These are phyloP conservation scores for Phaedon cochleariae DNA, from an alignment of 2,888 invertebrate genomes.

Conservation along the genomic window DNA sequence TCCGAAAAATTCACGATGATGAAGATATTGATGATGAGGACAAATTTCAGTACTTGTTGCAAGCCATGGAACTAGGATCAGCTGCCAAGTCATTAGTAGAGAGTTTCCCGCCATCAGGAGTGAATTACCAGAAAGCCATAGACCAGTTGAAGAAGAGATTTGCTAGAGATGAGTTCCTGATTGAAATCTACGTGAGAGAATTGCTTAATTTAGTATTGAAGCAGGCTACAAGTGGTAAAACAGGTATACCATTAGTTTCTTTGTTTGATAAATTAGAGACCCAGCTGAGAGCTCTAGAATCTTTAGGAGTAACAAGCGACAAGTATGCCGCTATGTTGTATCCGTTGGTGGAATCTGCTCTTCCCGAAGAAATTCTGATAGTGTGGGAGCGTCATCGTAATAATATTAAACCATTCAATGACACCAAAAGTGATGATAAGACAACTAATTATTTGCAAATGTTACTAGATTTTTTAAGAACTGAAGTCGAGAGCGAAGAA, in stretches of 20 bases:
- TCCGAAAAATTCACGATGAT: constrained; percentile 27
- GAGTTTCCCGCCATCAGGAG: constrained; percentile 23
- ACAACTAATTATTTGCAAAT: neutral
- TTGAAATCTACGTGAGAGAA: constrained; percentile 21
- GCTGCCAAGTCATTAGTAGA: constrained; percentile 19
- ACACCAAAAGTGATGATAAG: too few species aligned
- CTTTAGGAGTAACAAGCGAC: constrained; percentile 5
- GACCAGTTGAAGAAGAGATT: constrained; percentile 19
- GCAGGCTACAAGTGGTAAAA: neutral
- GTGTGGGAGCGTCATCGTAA: constrained; percentile 2
- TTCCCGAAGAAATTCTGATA: neutral
- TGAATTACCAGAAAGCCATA: constrained; percentile 7
- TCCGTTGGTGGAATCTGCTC: constrained; percentile 9
- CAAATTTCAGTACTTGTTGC: constrained; percentile 26
- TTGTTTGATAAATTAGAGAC: constrained; percentile 8
- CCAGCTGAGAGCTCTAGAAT: neutral
- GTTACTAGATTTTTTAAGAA: neutral
- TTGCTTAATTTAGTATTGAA: constrained; percentile 20
- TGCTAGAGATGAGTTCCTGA: constrained; percentile 24
- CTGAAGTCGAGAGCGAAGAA: neutral
- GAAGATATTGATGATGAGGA: constrained; percentile 18
- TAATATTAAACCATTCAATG: too few species aligned
- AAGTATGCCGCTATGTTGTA: neutral
- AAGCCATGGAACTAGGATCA: constrained; percentile 20
- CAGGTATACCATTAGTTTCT: constrained; percentile 6